phyloP scores from a whole-genome alignment of 2,888 invertebrate genomes.

The Cheilosia vulpina region DNA sequence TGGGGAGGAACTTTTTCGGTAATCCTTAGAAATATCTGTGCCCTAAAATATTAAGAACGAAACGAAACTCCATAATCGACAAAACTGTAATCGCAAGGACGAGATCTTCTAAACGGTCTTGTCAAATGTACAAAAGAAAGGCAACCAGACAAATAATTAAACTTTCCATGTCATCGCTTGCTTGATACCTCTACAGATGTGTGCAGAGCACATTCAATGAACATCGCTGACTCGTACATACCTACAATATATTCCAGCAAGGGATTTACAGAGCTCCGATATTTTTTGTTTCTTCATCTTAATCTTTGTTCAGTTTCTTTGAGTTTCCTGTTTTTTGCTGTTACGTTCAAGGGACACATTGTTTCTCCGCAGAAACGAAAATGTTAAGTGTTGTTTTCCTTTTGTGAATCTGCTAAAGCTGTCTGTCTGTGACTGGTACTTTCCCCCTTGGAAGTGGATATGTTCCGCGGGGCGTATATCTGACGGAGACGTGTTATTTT shows the following conservation, averaged over 20 bases:
- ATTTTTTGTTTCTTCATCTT: constrained; percentile 55
- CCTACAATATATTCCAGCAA: constrained; percentile 1
- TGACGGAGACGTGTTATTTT: constrained; percentile 12
- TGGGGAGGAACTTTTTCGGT: no score
- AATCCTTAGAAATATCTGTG: no score
- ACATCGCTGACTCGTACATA: constrained; percentile 2
- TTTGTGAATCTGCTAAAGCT: not conserved
- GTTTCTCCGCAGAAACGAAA: constrained; percentile 22
- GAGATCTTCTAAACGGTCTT: not conserved
- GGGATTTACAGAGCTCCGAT: constrained; percentile 23
- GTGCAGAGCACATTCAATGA: not conserved
- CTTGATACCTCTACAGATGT: constrained; percentile 13
- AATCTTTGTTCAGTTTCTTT: constrained; percentile 14
- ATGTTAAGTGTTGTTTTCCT: constrained; percentile 45
- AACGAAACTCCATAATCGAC: no score
- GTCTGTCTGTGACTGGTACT: not conserved
- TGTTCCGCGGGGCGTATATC: constrained; percentile 12
- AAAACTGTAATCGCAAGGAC: not conserved
- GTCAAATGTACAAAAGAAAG: not conserved
- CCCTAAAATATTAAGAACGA: no score
- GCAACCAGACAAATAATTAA: constrained; percentile 27
- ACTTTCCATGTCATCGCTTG: constrained; percentile 30
- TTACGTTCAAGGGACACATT: constrained; percentile 33
- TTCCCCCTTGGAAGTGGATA: constrained; percentile 10
- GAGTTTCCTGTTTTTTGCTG: not conserved